phyloP scores from a whole-genome alignment of 2,888 invertebrate genomes.

The Phortica okadai region DNA sequence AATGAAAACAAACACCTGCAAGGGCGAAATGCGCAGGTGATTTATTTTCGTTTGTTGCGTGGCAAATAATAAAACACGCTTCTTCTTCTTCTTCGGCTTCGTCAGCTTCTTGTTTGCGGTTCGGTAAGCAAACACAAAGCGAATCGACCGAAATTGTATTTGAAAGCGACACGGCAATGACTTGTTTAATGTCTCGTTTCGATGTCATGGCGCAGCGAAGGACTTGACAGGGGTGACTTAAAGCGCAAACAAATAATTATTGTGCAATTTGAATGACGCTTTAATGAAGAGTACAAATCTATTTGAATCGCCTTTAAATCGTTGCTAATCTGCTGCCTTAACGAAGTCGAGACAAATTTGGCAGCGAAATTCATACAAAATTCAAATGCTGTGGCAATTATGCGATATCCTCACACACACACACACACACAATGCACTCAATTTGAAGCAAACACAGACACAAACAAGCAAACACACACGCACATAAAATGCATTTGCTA shows the following conservation, averaged over 20 bases:
- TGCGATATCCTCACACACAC: constrained; percentile 54
- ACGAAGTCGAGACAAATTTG: background rate
- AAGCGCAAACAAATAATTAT: background rate
- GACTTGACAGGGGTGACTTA: background rate
- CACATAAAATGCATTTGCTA: background rate
- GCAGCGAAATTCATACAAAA: constrained; percentile 46
- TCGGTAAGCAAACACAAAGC: no score
- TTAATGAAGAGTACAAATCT: background rate
- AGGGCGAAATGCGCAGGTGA: background rate
- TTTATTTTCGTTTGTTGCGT: no score
- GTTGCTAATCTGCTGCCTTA: constrained; percentile 3
- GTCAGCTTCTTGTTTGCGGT: no score
- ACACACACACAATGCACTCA: constrained; percentile 3
- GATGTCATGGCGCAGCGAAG: background rate
- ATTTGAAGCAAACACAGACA: constrained; percentile 20
- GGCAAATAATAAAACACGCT: no score
- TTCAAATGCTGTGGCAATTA: constrained; percentile 66
- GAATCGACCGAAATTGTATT: no score
- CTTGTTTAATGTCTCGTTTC: no score
- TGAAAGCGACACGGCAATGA: no score
- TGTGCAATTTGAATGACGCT: background rate
- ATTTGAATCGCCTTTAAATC: background rate
- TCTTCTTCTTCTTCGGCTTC: no score
- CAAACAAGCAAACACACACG: constrained; percentile 27
- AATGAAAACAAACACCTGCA: background rate